Evolutionary conservation across 2,888 invertebrate genomes (phyloP).

Genomic region (Oscheius sp.): DNA sequence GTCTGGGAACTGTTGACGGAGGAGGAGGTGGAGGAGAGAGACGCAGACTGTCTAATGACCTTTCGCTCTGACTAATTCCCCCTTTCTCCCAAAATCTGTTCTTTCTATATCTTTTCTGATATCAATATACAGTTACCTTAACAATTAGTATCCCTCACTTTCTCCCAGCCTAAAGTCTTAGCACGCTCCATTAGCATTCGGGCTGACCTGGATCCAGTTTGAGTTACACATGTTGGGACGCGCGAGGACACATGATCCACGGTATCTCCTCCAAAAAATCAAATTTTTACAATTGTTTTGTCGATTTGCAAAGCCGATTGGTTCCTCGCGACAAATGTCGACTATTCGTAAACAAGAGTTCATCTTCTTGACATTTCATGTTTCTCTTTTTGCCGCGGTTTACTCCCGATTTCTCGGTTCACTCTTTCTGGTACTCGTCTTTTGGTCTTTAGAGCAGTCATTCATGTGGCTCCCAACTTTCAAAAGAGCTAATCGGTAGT

Average conservation of each 20-base stretch:
- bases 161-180: too few species aligned
- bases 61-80: too few species aligned
- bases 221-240: slow-evolving; percentile 15
- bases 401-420: background rate
- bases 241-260: background rate
- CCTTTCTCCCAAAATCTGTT: too few species aligned
- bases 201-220: slow-evolving; percentile 18
- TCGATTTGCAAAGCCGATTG: background rate
- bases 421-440: background rate
- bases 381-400: background rate
- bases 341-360: background rate
- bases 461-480: too few species aligned
- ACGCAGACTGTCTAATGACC: slow-evolving; percentile 8
- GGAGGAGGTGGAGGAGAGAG: slow-evolving; percentile 1
- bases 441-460: background rate
- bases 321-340: slow-evolving; percentile 2
- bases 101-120: too few species aligned
- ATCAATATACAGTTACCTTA: too few species aligned
- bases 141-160: too few species aligned
- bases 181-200: too few species aligned
- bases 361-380: background rate
- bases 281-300: background rate
- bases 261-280: background rate
- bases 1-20: background rate
- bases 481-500: too few species aligned